Percentiles rank a stretch among this genome's conserved stretches.
Evolutionary conservation across 2,113 vertebrate species (phyloP).

Genomic region (Ptilonorhynchus violaceus): DNA sequence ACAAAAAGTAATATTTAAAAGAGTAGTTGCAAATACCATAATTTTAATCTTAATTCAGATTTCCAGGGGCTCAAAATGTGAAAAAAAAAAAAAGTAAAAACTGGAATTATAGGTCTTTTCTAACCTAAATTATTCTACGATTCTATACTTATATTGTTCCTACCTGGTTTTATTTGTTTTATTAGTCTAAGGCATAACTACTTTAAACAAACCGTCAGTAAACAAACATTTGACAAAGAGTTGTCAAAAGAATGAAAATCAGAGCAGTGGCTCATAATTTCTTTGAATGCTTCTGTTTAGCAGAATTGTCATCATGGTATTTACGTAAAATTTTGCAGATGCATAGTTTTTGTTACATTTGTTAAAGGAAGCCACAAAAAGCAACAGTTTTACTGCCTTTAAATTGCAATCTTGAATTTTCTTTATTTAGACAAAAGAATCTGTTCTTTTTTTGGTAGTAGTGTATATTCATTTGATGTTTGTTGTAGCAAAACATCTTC

Average conservation of each 20-base stretch:
- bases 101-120: background rate
- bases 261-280: background rate
- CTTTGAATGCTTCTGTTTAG: background rate
- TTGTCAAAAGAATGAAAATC: conserved; percentile 26
- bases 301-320: conserved; percentile 1
- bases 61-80: background rate
- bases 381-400: background rate
- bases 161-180: background rate
- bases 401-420: background rate
- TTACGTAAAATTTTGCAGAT: conserved; percentile 30
- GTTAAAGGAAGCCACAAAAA: background rate
- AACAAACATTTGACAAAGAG: background rate
- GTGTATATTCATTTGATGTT: background rate
- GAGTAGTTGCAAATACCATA: background rate
- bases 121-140: background rate
- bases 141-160: background rate
- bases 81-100: background rate
- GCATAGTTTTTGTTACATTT: background rate
- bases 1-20: background rate
- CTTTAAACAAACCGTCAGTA: conserved; percentile 5
- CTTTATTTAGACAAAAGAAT: background rate
- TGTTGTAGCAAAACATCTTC: background rate
- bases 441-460: background rate
- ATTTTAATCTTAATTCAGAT: background rate
- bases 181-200: background rate